Evolutionary conservation across 2,888 invertebrate species (phyloP).

Genomic region (Linyphia triangularis): DNA sequence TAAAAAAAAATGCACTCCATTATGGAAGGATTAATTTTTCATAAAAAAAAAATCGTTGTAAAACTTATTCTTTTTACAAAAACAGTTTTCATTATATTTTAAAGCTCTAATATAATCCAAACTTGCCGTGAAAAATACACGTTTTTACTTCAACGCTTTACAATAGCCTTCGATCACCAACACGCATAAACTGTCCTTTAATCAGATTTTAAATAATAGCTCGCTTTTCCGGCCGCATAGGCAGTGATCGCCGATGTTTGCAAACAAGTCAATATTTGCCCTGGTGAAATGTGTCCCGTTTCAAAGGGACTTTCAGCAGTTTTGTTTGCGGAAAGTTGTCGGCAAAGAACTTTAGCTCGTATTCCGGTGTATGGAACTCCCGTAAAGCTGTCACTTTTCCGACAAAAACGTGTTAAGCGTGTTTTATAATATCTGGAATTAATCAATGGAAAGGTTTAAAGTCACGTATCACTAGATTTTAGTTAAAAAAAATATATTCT

Average conservation of each 20-base stretch:
- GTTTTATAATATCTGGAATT: too few species aligned
- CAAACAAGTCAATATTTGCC: conserved; percentile 9
- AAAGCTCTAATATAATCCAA: too few species aligned
- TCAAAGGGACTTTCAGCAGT: background rate
- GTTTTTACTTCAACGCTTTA: background rate
- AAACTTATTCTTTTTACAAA: too few species aligned
- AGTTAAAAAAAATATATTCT: too few species aligned
- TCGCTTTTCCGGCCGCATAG: background rate
- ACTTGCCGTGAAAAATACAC: too few species aligned
- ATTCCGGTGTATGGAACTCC: conserved; percentile 11
- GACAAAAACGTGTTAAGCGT: too few species aligned
- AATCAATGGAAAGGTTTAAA: background rate
- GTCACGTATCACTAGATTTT: conserved; percentile 15
- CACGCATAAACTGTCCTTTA: background rate
- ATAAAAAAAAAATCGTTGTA: too few species aligned
- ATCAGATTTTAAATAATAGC: background rate
- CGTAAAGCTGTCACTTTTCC: conserved; percentile 23
- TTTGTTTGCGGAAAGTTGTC: background rate
- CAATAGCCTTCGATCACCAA: background rate
- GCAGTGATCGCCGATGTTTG: background rate
- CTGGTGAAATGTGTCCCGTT: background rate
- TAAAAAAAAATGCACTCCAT: too few species aligned
- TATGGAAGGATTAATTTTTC: too few species aligned
- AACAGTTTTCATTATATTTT: too few species aligned
- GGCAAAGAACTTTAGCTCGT: background rate